These are phyloP conservation scores for Procavia capensis DNA, from an alignment of 2,113 vertebrate species.

Conservation along the genomic window DNA sequence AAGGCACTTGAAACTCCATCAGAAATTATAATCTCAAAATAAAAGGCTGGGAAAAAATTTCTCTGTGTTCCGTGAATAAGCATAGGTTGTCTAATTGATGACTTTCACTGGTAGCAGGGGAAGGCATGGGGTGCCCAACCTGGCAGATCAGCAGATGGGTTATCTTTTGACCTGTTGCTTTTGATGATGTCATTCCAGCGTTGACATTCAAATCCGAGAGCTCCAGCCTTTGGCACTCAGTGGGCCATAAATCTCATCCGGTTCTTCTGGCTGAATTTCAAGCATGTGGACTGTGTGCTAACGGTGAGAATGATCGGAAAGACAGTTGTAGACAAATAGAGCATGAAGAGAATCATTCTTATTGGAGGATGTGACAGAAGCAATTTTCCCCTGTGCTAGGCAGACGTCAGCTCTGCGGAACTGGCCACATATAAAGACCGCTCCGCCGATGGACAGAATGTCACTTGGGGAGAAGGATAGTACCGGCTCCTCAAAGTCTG, in stretches of 20 bases:
- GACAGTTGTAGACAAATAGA: conserved; percentile 67
- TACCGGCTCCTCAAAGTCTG: not conserved
- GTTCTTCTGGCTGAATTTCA: conserved; percentile 60
- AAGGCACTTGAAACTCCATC: too few species aligned
- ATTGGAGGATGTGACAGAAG: conserved; percentile 37
- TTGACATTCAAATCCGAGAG: conserved; percentile 58
- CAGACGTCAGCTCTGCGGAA: not conserved
- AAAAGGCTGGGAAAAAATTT: too few species aligned
- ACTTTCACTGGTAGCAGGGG: conserved; percentile 63
- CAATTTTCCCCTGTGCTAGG: conserved; percentile 32
- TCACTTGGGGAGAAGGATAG: not conserved
- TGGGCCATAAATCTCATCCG: conserved; percentile 61
- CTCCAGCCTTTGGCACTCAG: conserved; percentile 29
- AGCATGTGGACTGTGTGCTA: conserved; percentile 36
- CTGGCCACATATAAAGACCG: not conserved
- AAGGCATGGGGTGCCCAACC: conserved; percentile 30
- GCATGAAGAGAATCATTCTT: conserved; percentile 57
- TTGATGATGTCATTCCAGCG: conserved; percentile 44
- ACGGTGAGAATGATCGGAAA: conserved; percentile 46
- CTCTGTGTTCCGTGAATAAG: too few species aligned
- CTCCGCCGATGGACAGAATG: not conserved
- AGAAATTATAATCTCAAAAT: too few species aligned
- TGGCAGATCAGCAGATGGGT: not conserved
- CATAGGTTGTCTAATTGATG: too few species aligned
- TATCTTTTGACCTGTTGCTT: conserved; percentile 54